These are phyloP conservation scores for Pampus argenteus DNA, from an alignment of 2,797 vertebrate genomes.

Conservation along the genomic window DNA sequence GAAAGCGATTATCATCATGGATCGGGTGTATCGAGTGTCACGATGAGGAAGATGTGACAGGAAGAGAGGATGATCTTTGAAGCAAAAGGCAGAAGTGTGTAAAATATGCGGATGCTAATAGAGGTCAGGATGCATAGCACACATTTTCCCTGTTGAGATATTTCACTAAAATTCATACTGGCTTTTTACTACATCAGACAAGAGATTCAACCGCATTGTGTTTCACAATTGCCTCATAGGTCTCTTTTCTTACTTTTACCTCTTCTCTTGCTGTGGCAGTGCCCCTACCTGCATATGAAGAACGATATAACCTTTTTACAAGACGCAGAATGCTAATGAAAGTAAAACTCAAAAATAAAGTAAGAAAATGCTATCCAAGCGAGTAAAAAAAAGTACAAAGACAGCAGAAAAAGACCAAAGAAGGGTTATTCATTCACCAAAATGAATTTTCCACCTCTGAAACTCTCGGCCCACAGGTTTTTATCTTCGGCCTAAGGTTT, in stretches of 20 bases:
- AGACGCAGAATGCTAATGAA: constrained; percentile 34
- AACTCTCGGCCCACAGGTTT: constrained; percentile 11
- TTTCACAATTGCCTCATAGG: constrained; percentile 2
- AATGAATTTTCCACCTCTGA: constrained; percentile 28
- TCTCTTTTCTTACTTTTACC: constrained; percentile 36
- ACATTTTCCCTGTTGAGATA: constrained; percentile 17
- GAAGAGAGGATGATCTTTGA: constrained; percentile 23
- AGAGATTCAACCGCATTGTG: constrained; percentile 28
- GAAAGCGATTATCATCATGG: constrained; percentile 26
- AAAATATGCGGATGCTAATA: constrained; percentile 33
- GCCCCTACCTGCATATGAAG: not conserved
- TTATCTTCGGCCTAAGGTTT: constrained; percentile 34
- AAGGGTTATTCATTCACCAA: constrained; percentile 22
- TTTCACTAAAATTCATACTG: constrained; percentile 32
- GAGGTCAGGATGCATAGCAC: constrained; percentile 52
- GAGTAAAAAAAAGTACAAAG: constrained; percentile 19
- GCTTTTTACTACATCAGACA: constrained; percentile 35
- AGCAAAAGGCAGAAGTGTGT: constrained; percentile 30
- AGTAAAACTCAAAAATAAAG: constrained; percentile 12
- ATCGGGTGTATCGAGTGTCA: constrained; percentile 26
- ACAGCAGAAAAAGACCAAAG: constrained; percentile 14
- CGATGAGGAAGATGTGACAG: constrained; percentile 25
- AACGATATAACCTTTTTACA: constrained; percentile 50
- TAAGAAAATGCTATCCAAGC: constrained; percentile 19
- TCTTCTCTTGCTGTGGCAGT: constrained; percentile 10